Evolutionary conservation across 2,888 invertebrate species (phyloP).

Genomic region (Lasioglossum calceatum): DNA sequence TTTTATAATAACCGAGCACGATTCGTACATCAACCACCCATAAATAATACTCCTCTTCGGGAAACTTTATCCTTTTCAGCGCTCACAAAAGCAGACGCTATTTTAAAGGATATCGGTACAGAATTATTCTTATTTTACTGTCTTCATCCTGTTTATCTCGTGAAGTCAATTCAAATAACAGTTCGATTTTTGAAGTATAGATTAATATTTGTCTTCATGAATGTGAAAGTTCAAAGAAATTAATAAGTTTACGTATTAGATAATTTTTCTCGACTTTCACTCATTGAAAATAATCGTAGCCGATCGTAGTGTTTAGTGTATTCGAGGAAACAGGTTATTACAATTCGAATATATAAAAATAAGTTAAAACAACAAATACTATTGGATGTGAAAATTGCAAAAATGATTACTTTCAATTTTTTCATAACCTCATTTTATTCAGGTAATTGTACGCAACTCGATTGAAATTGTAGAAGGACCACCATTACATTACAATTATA

Average conservation of each 20-base stretch:
- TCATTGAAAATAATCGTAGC: too few species aligned
- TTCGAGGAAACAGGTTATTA: not conserved
- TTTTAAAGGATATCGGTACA: not conserved
- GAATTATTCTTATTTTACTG: not conserved
- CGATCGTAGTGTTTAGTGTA: not conserved
- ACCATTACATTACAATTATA: not conserved
- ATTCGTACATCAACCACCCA: not conserved
- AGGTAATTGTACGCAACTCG: not conserved
- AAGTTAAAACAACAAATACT: too few species aligned
- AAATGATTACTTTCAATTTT: not conserved
- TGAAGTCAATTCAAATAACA: not conserved
- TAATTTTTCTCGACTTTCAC: too few species aligned
- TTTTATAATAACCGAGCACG: conserved; percentile 28
- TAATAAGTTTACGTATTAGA: too few species aligned
- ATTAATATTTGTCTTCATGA: too few species aligned
- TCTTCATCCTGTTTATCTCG: not conserved
- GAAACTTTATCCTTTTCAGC: not conserved
- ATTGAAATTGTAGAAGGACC: not conserved
- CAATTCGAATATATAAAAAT: not conserved
- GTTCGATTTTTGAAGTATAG: not conserved
- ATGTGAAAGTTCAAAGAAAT: too few species aligned
- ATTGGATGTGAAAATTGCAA: too few species aligned
- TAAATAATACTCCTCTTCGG: not conserved
- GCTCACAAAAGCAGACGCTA: not conserved
- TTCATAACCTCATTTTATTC: not conserved